A percentile compares a stretch with the other conserved stretches of the same genome.
Conservation (phyloP, 2,113 vertebrate genomes). For the Indicator maculatus region DNA sequence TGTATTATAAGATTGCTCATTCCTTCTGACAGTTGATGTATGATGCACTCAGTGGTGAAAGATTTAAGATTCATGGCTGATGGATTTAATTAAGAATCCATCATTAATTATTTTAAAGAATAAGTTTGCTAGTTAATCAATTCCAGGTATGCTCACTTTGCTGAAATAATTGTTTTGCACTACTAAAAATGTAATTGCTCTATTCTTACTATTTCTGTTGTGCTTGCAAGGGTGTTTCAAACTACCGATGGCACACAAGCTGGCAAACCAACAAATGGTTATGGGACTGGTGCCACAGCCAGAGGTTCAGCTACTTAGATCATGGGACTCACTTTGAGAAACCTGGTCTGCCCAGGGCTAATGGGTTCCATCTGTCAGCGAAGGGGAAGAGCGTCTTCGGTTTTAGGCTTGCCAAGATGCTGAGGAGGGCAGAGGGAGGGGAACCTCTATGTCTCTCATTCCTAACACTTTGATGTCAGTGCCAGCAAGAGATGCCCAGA, state of each 20-base stretch:
- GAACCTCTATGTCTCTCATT: not conserved
- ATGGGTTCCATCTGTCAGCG: too few relatives aligned
- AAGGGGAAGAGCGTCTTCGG: too few relatives aligned
- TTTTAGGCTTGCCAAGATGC: not conserved
- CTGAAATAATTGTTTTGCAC: not conserved
- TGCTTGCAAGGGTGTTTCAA: not conserved
- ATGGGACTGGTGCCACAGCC: not conserved
- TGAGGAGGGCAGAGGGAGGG: not conserved
- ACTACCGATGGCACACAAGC: not conserved
- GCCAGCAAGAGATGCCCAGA: too few relatives aligned
- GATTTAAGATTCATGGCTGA: not conserved
- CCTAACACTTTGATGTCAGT: not conserved
- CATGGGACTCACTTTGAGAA: not conserved
- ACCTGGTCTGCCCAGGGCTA: not conserved
- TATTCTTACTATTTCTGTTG: not conserved
- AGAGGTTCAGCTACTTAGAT: not conserved
- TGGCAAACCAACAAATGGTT: not conserved
- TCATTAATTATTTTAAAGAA: constrained; percentile 38
- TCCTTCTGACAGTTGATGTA: not conserved
- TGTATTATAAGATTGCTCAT: not conserved
- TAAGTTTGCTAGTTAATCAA: constrained; percentile 13
- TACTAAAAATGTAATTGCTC: not conserved
- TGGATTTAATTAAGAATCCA: constrained; percentile 38
- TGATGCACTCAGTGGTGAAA: not conserved
- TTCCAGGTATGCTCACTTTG: not conserved